These are phyloP conservation scores for Rhegmatorhina hoffmannsi DNA, from an alignment of 2,113 vertebrate genomes.

Conservation along the genomic window DNA sequence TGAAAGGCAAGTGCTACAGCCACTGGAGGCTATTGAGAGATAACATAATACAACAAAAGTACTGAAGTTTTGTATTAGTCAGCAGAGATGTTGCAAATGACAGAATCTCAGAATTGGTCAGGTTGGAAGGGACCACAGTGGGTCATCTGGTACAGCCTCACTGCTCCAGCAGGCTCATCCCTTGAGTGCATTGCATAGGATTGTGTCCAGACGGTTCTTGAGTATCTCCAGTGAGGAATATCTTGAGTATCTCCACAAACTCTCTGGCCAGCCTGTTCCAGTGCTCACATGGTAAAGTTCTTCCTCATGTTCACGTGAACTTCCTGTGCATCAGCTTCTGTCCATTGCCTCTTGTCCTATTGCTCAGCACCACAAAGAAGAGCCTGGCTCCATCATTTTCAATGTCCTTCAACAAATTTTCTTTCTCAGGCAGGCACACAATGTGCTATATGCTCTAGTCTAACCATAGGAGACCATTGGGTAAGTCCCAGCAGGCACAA, in stretches of 20 bases:
- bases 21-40: not conserved
- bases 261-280: not conserved
- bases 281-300: not conserved
- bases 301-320: not conserved
- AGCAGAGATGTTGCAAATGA: not conserved
- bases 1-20: not conserved
- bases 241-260: not conserved
- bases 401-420: not conserved
- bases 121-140: not conserved
- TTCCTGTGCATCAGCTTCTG: not conserved
- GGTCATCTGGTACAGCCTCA: not conserved
- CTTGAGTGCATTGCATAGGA: not conserved
- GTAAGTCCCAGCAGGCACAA: not conserved
- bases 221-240: not conserved
- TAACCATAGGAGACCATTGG: not conserved
- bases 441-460: not conserved
- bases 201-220: not conserved
- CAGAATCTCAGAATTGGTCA: not conserved
- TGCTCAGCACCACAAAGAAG: not conserved
- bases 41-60: not conserved
- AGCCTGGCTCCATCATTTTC: not conserved
- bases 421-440: not conserved
- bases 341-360: rapidly evolving
- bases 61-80: not conserved
- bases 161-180: not conserved